A percentile compares a stretch with the other conserved stretches of the same genome.
These are phyloP conservation scores for Cetoscarus ocellatus DNA, from an alignment of 2,797 vertebrate genomes.

Conservation along the genomic window DNA sequence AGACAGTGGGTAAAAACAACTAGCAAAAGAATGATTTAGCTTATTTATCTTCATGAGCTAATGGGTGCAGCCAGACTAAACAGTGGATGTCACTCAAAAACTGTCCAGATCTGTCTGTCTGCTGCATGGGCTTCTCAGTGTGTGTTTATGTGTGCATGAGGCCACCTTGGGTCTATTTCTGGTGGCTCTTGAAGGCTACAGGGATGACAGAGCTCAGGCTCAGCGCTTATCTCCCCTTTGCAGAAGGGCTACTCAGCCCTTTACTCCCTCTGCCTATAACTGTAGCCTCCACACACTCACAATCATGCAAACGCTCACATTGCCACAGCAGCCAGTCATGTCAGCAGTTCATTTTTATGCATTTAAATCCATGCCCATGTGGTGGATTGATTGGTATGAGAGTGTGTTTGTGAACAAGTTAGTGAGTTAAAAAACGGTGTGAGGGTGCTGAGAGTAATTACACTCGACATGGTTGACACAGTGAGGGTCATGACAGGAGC, in stretches of 20 bases:
- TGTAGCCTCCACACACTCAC: constrained; percentile 32
- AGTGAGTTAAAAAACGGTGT: constrained; percentile 17
- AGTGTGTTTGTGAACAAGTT: constrained; percentile 32
- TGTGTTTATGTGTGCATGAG: constrained; percentile 14
- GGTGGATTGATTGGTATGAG: constrained; percentile 33
- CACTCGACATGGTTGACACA: constrained; percentile 29
- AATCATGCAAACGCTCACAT: constrained; percentile 13
- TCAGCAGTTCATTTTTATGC: constrained; percentile 65
- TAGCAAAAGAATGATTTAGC: constrained; percentile 35
- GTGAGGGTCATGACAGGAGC: constrained; percentile 33
- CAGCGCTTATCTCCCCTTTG: constrained; percentile 69
- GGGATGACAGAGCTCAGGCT: constrained; percentile 55
- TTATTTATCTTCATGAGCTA: constrained; percentile 45
- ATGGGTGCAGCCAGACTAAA: constrained; percentile 36
- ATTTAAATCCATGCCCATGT: constrained; percentile 60
- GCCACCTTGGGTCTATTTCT: constrained; percentile 60
- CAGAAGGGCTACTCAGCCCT: constrained; percentile 66
- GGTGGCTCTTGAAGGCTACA: constrained; percentile 58
- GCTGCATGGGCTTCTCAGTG: constrained; percentile 19
- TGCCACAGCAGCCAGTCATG: constrained; percentile 49
- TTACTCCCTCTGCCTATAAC: constrained; percentile 31
- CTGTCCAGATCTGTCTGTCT: constrained; percentile 38
- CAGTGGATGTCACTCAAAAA: constrained; percentile 44
- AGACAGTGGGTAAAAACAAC: constrained; percentile 3
- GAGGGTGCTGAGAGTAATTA: constrained; percentile 22